Evolutionary conservation across 30 jellyfish, hydroid and myxozoan species (phyloP).

Genomic region (Morbakka virulenta): DNA sequence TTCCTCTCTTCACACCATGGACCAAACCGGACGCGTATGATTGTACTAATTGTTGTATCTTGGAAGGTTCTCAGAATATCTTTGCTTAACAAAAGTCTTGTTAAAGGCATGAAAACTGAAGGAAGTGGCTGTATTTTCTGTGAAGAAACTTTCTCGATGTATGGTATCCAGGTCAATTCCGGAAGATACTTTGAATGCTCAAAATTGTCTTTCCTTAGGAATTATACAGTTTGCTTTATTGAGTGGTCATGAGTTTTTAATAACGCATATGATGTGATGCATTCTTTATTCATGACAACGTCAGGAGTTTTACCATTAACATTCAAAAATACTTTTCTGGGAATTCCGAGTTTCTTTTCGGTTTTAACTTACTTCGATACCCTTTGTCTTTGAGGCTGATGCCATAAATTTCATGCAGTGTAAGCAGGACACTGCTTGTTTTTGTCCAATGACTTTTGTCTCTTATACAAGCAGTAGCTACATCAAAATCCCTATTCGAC

Average conservation of each 20-base stretch:
- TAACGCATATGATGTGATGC: no score
- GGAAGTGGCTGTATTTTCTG: conserved; percentile 19
- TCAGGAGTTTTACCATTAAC: neutral
- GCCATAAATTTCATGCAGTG: conserved; percentile 13
- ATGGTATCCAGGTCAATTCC: conserved; percentile 16
- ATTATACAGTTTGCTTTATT: neutral
- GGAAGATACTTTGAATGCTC: neutral
- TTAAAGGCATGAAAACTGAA: neutral
- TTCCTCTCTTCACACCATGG: conserved; percentile 32
- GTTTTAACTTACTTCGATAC: conserved; percentile 6
- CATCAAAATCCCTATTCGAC: neutral
- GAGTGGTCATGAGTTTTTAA: no score
- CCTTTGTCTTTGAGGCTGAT: no score
- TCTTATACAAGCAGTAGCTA: neutral
- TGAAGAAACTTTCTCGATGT: neutral
- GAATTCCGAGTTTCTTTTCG: neutral
- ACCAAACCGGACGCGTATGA: conserved; percentile 7
- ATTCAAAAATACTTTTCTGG: neutral
- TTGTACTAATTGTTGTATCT: neutral
- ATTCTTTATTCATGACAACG: no score
- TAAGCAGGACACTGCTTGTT: conserved; percentile 11
- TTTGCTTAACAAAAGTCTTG: neutral
- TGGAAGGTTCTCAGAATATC: neutral
- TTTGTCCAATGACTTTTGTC: neutral
- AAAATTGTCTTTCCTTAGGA: neutral